phyloP scores from a whole-genome alignment of 1,140 invertebrate genomes.

The Acarapis woodi region DNA sequence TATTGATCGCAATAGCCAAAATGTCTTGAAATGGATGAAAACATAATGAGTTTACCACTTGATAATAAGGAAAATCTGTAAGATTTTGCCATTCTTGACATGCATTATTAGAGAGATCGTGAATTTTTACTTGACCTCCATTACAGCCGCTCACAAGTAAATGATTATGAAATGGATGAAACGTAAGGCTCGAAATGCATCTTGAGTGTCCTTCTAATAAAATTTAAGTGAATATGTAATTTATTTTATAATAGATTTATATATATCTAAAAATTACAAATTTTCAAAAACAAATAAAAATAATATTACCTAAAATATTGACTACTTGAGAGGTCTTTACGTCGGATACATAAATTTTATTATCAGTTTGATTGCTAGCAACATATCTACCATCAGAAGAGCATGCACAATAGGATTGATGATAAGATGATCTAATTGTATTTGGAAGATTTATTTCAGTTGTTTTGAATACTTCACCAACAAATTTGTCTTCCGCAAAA shows the following conservation, averaged over 20 bases:
- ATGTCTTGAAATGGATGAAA: conserved; percentile 55
- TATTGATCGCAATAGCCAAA: conserved; percentile 51
- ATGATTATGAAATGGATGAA: conserved; percentile 52
- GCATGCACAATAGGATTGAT: too few relatives aligned
- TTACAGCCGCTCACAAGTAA: conserved; percentile 62
- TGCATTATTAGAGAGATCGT: conserved; percentile 53
- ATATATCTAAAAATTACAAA: not conserved
- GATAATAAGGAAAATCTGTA: conserved; percentile 26
- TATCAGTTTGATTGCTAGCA: conserved; percentile 67
- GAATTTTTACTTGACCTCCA: conserved; percentile 60
- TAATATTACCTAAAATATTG: conserved; percentile 24
- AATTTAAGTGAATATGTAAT: not conserved
- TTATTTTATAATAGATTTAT: not conserved
- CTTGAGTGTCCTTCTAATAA: conserved; percentile 37
- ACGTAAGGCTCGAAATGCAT: conserved; percentile 70
- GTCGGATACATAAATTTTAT: conserved; percentile 63
- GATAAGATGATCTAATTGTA: too few relatives aligned
- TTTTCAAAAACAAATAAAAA: not conserved
- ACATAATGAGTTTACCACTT: conserved; percentile 49
- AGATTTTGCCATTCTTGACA: conserved; percentile 46
- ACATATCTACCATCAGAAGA: conserved; percentile 57
- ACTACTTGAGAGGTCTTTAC: conserved; percentile 42
- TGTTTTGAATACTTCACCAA: too few relatives aligned
- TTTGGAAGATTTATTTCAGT: too few relatives aligned
- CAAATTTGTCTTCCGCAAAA: too few relatives aligned